Evolutionary conservation across 2,797 vertebrate species (phyloP).

Genomic region (Silurus lanzhouensis): DNA sequence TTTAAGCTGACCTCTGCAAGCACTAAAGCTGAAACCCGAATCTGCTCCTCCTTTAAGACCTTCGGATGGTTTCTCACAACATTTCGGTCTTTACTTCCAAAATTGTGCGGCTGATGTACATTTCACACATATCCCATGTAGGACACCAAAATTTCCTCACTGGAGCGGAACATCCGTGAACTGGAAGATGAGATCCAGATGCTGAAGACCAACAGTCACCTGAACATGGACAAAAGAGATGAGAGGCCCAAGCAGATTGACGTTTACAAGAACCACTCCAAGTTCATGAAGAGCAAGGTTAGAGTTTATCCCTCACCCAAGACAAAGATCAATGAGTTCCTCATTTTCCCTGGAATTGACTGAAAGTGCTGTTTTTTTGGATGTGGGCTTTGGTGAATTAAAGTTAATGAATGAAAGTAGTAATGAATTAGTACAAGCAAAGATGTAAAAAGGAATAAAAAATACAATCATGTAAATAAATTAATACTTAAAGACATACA

Average conservation of each 20-base stretch:
- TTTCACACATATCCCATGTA: conserved; percentile 64
- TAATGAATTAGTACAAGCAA: neutral
- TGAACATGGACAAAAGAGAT: conserved; percentile 87
- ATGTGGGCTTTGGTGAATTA: neutral
- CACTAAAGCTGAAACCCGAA: neutral
- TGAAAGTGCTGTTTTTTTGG: neutral
- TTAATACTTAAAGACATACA: neutral
- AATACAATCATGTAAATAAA: neutral
- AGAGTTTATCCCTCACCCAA: conserved; percentile 38
- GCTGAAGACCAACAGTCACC: conserved; percentile 91
- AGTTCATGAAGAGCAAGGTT: conserved; percentile 99
- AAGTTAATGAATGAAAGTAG: neutral
- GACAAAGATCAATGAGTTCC: neutral
- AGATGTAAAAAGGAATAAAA: neutral
- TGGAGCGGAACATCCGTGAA: conserved; percentile 97
- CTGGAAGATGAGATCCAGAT: conserved; percentile 99
- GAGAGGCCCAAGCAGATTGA: conserved; percentile 94
- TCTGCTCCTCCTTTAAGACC: neutral
- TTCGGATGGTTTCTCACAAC: conserved; percentile 6
- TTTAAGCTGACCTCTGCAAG: conserved; percentile 3
- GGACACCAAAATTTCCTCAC: conserved; percentile 98
- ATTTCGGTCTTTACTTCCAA: neutral
- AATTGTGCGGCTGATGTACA: neutral
- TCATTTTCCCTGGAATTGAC: neutral
- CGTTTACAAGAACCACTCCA: conserved; percentile 98